These are phyloP conservation scores for Hydriomena furcata DNA, from an alignment of 2,888 invertebrate species.

Conservation along the genomic window DNA sequence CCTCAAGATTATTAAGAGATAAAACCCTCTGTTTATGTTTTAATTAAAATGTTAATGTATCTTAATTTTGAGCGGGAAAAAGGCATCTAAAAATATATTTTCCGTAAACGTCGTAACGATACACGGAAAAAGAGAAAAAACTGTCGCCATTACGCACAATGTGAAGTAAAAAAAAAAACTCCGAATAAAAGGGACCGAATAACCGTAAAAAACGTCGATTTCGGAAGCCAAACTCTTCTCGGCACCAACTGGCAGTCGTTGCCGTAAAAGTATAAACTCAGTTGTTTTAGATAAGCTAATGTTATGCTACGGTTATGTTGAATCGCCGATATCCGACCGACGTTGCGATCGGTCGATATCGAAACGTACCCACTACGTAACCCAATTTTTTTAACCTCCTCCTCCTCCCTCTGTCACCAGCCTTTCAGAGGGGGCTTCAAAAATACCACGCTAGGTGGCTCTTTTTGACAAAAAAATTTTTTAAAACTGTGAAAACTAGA, in stretches of 20 bases:
- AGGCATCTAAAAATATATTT: conserved; percentile 6
- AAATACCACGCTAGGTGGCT: too few relatives aligned
- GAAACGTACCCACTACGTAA: too few relatives aligned
- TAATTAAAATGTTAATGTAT: conserved; percentile 25
- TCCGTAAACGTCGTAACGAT: conserved; percentile 8
- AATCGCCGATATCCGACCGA: conserved; percentile 39
- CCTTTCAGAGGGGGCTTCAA: too few relatives aligned
- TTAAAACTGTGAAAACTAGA: too few relatives aligned
- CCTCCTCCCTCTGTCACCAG: too few relatives aligned
- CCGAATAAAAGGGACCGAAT: conserved; percentile 38
- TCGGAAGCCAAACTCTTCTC: conserved; percentile 44
- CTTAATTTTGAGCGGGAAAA: conserved; percentile 16
- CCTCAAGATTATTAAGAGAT: conserved; percentile 17
- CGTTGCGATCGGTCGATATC: too few relatives aligned
- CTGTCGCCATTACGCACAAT: conserved; percentile 16
- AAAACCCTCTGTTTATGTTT: conserved; percentile 23
- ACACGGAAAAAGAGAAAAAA: conserved; percentile 16
- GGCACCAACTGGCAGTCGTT: conserved; percentile 40
- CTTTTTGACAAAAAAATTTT: too few relatives aligned
- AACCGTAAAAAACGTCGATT: conserved; percentile 46
- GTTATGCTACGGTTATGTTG: conserved; percentile 55
- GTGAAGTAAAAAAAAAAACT: conserved; percentile 21
- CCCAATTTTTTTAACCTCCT: too few relatives aligned
- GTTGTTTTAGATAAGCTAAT: conserved; percentile 53
- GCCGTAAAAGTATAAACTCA: conserved; percentile 45